Percentiles rank a stretch among this genome's conserved stretches.
Conservation (phyloP, 2,113 vertebrate genomes). For the Myiozetetes cayanensis region DNA sequence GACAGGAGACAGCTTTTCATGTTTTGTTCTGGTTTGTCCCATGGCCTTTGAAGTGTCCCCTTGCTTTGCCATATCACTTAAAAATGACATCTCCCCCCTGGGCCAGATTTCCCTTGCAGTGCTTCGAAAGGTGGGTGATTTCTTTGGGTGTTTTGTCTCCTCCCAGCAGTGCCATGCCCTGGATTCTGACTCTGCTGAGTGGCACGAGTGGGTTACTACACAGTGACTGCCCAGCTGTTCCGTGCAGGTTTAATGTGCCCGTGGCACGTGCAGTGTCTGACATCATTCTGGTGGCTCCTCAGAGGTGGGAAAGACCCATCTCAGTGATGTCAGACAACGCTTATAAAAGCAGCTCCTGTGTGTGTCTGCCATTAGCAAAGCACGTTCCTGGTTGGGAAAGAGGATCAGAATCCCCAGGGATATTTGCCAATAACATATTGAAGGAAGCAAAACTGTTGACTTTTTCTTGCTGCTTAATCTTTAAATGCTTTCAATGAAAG, state of each 20-base stretch:
- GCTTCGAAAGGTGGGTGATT: not conserved
- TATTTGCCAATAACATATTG: not conserved
- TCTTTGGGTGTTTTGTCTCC: not conserved
- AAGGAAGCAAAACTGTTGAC: not conserved
- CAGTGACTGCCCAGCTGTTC: not conserved
- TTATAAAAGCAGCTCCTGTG: not conserved
- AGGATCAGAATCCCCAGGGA: not conserved
- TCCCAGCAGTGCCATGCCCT: not conserved
- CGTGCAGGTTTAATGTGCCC: not conserved
- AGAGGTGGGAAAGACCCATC: not conserved
- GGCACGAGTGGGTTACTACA: not conserved
- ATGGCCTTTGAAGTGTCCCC: not conserved
- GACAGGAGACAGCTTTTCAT: not conserved
- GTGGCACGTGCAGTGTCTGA: not conserved
- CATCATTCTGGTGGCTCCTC: not conserved
- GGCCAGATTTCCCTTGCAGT: not conserved
- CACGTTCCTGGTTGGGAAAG: not conserved
- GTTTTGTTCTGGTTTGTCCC: slow-evolving; percentile 11
- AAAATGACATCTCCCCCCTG: not conserved
- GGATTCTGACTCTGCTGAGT: not conserved
- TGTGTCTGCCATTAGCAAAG: not conserved
- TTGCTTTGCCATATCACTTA: not conserved
- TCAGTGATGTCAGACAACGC: not conserved
- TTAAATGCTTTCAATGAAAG: not conserved
- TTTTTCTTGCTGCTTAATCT: not conserved